phyloP scores from a whole-genome alignment of 2,797 vertebrate genomes.

The Pitangus sulphuratus region DNA sequence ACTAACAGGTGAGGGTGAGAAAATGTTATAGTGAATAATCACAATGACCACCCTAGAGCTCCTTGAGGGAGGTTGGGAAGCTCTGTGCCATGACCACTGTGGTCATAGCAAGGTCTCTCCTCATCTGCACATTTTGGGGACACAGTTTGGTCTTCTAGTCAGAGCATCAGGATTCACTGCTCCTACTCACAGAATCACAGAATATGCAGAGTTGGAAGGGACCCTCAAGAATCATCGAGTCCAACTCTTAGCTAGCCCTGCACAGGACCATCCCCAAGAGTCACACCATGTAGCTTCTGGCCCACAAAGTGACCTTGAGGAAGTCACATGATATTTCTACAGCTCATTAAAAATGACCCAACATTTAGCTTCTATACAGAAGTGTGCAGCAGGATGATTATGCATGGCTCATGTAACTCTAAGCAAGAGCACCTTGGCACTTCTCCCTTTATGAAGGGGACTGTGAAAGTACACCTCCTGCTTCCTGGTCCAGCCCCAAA shows the following conservation, averaged over 20 bases:
- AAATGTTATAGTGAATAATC: neutral
- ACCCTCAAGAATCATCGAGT: neutral
- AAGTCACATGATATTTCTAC: neutral
- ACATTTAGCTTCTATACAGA: neutral
- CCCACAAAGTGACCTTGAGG: neutral
- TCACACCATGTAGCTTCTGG: neutral
- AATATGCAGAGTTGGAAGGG: neutral
- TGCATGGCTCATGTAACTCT: neutral
- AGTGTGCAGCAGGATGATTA: neutral
- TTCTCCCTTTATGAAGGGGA: neutral
- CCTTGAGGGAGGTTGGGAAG: neutral
- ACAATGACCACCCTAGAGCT: neutral
- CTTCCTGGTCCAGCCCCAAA: neutral
- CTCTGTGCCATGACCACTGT: rapidly evolving
- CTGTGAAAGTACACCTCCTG: neutral
- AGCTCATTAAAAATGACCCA: neutral
- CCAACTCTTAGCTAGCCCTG: neutral
- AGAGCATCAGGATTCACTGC: neutral
- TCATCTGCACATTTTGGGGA: neutral
- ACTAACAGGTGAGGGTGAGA: neutral
- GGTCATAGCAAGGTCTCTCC: neutral
- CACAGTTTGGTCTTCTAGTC: neutral
- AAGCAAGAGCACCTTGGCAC: neutral
- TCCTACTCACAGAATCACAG: neutral
- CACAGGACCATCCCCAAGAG: neutral